These are phyloP conservation scores for Acanthococcus lagerstroemiae DNA, from an alignment of 2,888 invertebrate genomes.

Conservation along the genomic window DNA sequence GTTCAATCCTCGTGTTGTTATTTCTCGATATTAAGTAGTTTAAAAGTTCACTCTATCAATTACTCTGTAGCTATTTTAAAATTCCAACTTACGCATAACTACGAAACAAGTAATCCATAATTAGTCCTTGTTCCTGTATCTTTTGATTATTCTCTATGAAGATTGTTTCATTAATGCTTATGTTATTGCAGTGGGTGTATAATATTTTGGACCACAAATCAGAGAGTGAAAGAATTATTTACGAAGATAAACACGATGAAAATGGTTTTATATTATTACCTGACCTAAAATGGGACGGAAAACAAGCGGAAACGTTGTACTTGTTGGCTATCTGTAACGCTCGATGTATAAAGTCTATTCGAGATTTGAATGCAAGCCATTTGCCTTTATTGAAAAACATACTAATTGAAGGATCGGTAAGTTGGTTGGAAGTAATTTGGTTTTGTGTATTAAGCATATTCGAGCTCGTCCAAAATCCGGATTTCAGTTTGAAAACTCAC, in stretches of 20 bases:
- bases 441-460: too few species aligned
- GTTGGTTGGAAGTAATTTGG: background rate
- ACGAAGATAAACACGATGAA: conserved; percentile 64
- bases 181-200: conserved; percentile 77
- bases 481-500: background rate
- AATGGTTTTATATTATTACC: conserved; percentile 81
- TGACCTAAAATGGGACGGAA: conserved; percentile 93
- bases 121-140: too few species aligned
- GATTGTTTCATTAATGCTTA: too few species aligned
- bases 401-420: conserved; percentile 58
- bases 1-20: too few species aligned
- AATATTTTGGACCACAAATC: conserved; percentile 88
- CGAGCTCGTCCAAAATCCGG: background rate
- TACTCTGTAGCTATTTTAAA: too few species aligned
- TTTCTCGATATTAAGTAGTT: too few species aligned
- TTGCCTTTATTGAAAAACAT: conserved; percentile 76
- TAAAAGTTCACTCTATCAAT: too few species aligned
- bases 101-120: too few species aligned
- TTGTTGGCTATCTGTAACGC: conserved; percentile 68
- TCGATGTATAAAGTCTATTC: conserved; percentile 65
- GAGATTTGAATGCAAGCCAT: conserved; percentile 70
- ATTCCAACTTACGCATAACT: background rate
- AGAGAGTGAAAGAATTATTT: conserved; percentile 78
- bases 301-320: conserved; percentile 65
- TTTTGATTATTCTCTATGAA: too few species aligned